Evolutionary conservation across 2,888 invertebrate species (phyloP).

Genomic region (Pediacus dermestoides): DNA sequence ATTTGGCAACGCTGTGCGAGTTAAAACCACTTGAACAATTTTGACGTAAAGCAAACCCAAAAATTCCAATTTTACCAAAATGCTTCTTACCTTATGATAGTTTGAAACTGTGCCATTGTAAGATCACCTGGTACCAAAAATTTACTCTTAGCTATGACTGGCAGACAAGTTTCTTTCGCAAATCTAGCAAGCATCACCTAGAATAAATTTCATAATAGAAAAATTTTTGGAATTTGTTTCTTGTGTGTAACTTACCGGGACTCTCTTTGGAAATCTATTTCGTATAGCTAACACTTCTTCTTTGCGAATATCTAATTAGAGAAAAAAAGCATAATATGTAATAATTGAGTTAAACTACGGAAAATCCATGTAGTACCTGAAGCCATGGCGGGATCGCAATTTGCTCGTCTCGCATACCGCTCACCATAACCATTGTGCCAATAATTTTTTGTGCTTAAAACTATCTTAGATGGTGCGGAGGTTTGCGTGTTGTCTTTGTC

Average conservation of each 20-base stretch:
- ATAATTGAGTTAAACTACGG: no score
- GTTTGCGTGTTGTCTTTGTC: no score
- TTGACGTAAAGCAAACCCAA: no score
- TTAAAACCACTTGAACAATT: no score
- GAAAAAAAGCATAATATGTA: conserved; percentile 33
- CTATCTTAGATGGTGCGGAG: no score
- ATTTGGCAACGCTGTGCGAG: no score
- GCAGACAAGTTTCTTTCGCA: conserved; percentile 72
- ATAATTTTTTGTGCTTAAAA: no score
- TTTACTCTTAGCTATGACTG: conserved; percentile 77
- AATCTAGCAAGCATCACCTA: conserved; percentile 82
- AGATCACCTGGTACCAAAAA: conserved; percentile 87
- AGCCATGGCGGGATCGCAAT: no score
- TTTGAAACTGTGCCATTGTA: conserved; percentile 83
- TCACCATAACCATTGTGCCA: no score
- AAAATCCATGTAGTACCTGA: no score
- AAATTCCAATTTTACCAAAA: no score
- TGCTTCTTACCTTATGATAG: conserved; percentile 81
- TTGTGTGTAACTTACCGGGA: conserved; percentile 62
- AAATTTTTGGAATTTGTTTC: conserved; percentile 5
- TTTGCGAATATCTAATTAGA: conserved; percentile 66
- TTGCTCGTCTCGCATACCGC: no score
- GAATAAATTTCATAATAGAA: conserved; percentile 39
- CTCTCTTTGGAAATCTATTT: conserved; percentile 74
- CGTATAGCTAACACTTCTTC: conserved; percentile 77